Evolutionary conservation across 2,113 vertebrate genomes (phyloP).

Genomic region (Suricata suricatta): DNA sequence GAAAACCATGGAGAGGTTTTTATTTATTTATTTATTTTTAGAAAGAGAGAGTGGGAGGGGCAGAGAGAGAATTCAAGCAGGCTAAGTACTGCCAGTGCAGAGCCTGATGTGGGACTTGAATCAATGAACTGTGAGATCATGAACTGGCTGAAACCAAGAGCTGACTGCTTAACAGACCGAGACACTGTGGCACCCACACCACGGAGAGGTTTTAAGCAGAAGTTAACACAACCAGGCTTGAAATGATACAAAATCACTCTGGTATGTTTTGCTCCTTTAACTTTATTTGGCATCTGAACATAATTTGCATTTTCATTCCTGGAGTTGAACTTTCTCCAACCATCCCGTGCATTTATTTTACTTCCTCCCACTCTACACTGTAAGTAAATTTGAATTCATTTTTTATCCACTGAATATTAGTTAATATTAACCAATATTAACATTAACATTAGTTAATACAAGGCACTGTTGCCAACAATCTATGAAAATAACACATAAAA

Average conservation of each 20-base stretch:
- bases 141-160: not conserved
- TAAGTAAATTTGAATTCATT: not conserved
- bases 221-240: not conserved
- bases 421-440: no score
- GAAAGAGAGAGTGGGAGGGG: not conserved
- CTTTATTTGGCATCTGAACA: not conserved
- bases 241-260: not conserved
- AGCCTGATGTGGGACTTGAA: not conserved
- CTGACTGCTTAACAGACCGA: not conserved
- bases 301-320: constrained; percentile 1
- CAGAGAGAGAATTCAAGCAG: not conserved
- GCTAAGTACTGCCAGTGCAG: not conserved
- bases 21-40: not conserved
- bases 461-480: not conserved
- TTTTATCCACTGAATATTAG: constrained; percentile 32
- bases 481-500: constrained; percentile 27
- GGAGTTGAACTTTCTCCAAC: not conserved
- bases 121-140: not conserved
- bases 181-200: not conserved
- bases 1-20: not conserved
- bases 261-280: not conserved
- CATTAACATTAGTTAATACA: not conserved
- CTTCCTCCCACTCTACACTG: not conserved
- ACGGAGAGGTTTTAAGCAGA: not conserved
- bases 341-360: not conserved